Evolutionary conservation across 2,888 invertebrate genomes (phyloP), one percentile per base, ranked within the genome.

Genomic region (Tenthredo mesomela): DNA sequence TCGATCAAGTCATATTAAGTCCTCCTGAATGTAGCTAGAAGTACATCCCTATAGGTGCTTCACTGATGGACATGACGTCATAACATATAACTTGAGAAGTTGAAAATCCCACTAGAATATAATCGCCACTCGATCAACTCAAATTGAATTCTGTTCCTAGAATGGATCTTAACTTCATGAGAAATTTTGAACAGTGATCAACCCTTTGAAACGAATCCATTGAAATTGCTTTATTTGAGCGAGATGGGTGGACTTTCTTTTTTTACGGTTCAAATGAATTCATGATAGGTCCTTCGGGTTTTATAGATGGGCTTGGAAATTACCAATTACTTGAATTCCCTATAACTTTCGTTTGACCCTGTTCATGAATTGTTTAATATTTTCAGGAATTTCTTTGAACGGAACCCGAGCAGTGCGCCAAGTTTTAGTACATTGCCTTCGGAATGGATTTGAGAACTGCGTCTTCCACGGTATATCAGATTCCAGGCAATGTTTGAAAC

Each of bases 391-490:
- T 25, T 21, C 43, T 73, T 40, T 50, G 29, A 54, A 12, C 54
- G 10, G 77, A 77, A n/a, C 77, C 37, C 29, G 7, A 25, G 25
- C 25, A 50, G 18, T 25, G 15, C 7, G 50, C 77, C 29, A 77
- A 77, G 33, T 77, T 33, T 77, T 50, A 54, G 77, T 18, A 29
- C 50, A 77, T 50, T 50, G 18, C n/a, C 50, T 77, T n/a, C 37
- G 10, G 10, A 40, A 21, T 71, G 21, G 21, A 21, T 73, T 73
- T 73, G 10, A 18, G 1, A n/a, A 54, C 77, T 50, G 33, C 29
- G 58, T 33, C n/a, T 33, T 37, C 33, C 18, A 40, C 40, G 71
- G 40, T 15, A 40, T 25, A 61, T 21, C 61, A 40, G 21, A 80
- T 50, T 40, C 25, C 6, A 7, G 40, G 9, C 6, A 33, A 80